Conservation (phyloP, 2,113 vertebrate species). For the Oreochromis niloticus region DNA sequence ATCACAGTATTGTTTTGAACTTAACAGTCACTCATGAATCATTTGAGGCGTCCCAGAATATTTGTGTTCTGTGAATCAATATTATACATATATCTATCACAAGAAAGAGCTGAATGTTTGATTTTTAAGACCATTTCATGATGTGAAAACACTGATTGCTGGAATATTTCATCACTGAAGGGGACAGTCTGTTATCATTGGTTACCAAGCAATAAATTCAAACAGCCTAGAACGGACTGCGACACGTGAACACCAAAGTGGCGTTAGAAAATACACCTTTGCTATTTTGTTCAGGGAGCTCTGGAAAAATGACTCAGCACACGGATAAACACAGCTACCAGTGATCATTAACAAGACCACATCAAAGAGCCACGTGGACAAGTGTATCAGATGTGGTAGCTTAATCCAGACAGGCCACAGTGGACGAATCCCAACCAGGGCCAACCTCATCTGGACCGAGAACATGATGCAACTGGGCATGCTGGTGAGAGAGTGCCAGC, state of each 20-base stretch:
- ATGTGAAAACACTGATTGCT: not conserved
- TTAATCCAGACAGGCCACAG: slow-evolving; percentile 21
- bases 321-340: not conserved
- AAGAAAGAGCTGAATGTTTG: not conserved
- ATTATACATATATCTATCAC: fast-evolving
- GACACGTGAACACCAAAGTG: not conserved
- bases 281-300: not conserved
- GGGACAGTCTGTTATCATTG: not conserved
- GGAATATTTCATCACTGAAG: not conserved
- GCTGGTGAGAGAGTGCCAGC: slow-evolving; percentile 22
- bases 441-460: slow-evolving; percentile 9
- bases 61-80: not conserved
- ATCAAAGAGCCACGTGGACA: slow-evolving; percentile 38
- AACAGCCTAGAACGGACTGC: not conserved
- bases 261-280: slow-evolving; percentile 38
- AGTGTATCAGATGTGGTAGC: slow-evolving; percentile 34
- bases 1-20: not conserved
- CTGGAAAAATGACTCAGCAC: slow-evolving; percentile 15
- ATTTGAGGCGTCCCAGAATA: not conserved
- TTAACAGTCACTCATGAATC: not conserved
- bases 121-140: not conserved
- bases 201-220: not conserved
- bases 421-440: not conserved
- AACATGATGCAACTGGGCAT: slow-evolving; percentile 51
- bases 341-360: slow-evolving; percentile 32